phyloP scores from a whole-genome alignment of 2,113 vertebrate genomes.

The Elephas maximus region DNA sequence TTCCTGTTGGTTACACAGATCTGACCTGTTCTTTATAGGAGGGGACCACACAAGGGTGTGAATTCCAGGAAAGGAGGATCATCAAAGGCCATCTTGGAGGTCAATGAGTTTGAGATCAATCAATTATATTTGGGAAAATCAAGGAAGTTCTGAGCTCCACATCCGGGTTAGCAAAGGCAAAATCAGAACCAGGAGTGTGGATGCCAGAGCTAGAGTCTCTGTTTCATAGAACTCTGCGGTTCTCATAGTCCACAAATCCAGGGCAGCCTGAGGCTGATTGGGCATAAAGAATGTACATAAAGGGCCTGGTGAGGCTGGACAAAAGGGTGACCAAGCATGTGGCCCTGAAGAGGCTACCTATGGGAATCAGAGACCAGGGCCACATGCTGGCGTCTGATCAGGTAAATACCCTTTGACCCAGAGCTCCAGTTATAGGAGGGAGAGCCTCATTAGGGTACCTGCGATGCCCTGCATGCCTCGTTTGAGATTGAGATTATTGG shows the following conservation, averaged over 20 bases:
- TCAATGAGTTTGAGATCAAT: not conserved
- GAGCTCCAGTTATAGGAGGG: not conserved
- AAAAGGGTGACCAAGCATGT: not conserved
- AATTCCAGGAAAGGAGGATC: not conserved
- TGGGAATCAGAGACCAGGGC: not conserved
- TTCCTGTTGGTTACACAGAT: not conserved
- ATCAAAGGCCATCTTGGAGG: accelerated
- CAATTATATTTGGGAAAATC: not conserved
- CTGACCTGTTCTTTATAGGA: not conserved
- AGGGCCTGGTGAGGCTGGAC: not conserved
- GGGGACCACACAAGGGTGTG: too few relatives aligned
- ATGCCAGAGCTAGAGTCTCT: not conserved
- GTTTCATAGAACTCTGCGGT: not conserved
- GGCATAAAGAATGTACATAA: accelerated
- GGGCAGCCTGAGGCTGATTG: not conserved
- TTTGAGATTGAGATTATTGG: not conserved
- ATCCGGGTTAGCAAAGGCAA: not conserved
- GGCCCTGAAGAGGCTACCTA: not conserved
- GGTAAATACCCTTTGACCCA: not conserved
- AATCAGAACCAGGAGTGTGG: not conserved
- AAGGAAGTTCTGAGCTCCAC: not conserved
- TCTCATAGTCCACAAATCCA: not conserved
- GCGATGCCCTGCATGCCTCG: not conserved
- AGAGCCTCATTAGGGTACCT: not conserved
- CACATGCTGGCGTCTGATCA: not conserved